A percentile compares a stretch with the other conserved stretches of the same genome.
Evolutionary conservation across 2,797 vertebrate genomes (phyloP).

Genomic region (Podarcis lilfordi): DNA sequence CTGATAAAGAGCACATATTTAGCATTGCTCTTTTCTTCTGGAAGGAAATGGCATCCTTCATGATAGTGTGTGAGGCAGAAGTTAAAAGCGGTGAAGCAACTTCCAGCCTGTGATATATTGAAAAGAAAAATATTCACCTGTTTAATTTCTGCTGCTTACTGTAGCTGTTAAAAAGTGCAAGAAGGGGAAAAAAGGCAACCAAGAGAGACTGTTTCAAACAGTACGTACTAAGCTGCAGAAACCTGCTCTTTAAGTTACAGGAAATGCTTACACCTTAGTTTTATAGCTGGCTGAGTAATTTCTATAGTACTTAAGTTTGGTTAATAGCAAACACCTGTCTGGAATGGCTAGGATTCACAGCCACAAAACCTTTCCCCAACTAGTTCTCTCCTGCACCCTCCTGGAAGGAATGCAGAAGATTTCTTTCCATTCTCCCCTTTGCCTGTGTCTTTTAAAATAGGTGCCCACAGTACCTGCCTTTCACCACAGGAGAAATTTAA

Average conservation of each 20-base stretch:
- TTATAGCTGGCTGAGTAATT: background rate
- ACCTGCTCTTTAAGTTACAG: fast-evolving
- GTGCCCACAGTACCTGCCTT: conserved; percentile 73
- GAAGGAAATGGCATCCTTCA: background rate
- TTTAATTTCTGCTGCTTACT: background rate
- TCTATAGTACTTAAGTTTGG: background rate
- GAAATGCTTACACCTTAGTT: fast-evolving
- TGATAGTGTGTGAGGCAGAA: background rate
- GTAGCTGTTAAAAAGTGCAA: background rate
- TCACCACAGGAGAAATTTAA: conserved; percentile 81
- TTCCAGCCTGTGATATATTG: background rate
- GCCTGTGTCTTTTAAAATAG: conserved; percentile 54
- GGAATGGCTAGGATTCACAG: background rate
- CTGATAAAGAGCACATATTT: background rate
- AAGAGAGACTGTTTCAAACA: background rate
- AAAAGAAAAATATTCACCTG: background rate
- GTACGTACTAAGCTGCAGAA: background rate
- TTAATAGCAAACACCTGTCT: fast-evolving
- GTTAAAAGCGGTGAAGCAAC: background rate
- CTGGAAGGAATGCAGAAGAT: conserved; percentile 38
- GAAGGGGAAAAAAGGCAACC: background rate
- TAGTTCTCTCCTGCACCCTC: background rate
- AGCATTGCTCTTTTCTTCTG: background rate
- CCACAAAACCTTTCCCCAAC: background rate
- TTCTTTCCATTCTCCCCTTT: conserved; percentile 35